Conservation (phyloP, 1,140 invertebrate genomes). For the Bombus ignitus region DNA sequence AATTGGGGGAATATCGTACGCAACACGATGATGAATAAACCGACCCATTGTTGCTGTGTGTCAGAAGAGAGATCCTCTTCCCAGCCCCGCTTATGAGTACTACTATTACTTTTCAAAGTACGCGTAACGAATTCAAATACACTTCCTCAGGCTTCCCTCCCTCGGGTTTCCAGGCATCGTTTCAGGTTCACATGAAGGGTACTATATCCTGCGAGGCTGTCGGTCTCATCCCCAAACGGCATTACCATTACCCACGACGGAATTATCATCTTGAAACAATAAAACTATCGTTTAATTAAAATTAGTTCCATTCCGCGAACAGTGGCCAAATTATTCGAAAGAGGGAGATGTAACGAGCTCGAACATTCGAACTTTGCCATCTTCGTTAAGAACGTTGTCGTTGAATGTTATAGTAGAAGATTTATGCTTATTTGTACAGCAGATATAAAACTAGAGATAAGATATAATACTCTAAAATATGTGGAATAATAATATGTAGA, state of each 20-base stretch:
- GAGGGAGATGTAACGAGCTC: neutral
- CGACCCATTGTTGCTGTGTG: conserved; percentile 6
- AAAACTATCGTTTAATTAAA: conserved; percentile 7
- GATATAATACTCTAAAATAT: too few relatives aligned
- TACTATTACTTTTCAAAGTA: conserved; percentile 41
- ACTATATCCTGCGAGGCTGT: conserved; percentile 1
- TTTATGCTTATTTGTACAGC: too few relatives aligned
- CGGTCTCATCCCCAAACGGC: neutral
- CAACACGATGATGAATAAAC: conserved; percentile 5
- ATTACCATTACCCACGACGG: neutral
- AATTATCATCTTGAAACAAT: conserved; percentile 29
- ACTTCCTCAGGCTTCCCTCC: neutral
- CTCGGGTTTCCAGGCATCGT: neutral
- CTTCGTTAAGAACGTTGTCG: neutral
- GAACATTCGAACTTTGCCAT: neutral
- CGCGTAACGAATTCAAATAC: conserved; percentile 37
- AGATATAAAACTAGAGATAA: too few relatives aligned
- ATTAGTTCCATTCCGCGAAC: conserved; percentile 24
- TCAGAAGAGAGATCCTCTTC: conserved; percentile 22
- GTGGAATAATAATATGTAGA: too few relatives aligned
- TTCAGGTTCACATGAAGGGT: conserved; percentile 29
- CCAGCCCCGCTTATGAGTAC: neutral
- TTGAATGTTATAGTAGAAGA: neutral
- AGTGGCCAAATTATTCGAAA: neutral
- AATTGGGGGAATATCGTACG: conserved; percentile 8